phyloP scores from a whole-genome alignment of 2,888 invertebrate species.

The Scaeva pyrastri region DNA sequence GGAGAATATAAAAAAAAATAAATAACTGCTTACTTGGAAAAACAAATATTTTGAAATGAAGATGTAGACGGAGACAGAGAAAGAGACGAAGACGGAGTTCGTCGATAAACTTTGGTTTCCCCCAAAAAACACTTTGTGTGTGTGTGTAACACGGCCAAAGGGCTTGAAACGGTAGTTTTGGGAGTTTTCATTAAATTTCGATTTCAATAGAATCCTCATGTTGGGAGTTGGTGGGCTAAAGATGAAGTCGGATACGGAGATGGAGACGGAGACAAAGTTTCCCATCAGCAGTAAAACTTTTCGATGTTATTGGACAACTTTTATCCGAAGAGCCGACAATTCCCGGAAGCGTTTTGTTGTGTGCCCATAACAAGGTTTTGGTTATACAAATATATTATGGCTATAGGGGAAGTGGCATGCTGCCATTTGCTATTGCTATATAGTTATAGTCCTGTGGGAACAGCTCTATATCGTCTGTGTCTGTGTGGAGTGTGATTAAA shows the following conservation, averaged over 20 bases:
- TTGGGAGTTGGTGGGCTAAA: too few species aligned
- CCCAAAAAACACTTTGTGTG: not conserved
- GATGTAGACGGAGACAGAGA: not conserved
- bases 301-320: conserved; percentile 66
- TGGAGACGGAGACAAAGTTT: conserved; percentile 60
- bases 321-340: conserved; percentile 46
- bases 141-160: not conserved
- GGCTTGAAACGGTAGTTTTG: conserved; percentile 31
- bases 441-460: not conserved
- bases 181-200: conserved; percentile 69
- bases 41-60: conserved; percentile 20
- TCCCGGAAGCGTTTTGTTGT: conserved; percentile 17
- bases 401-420: conserved; percentile 26
- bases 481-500: conserved; percentile 56
- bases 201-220: conserved; percentile 58
- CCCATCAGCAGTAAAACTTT: conserved; percentile 57
- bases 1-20: conserved; percentile 1
- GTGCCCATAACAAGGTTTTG: conserved; percentile 24
- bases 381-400: not conserved
- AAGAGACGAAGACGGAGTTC: not conserved
- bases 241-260: too few species aligned
- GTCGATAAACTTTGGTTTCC: conserved; percentile 25
- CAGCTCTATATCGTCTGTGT: not conserved
- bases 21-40: conserved; percentile 50
- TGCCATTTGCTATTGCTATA: conserved; percentile 15